These are phyloP conservation scores for Smutsia temminckii DNA, from an alignment of 2,797 vertebrate species.

Conservation along the genomic window DNA sequence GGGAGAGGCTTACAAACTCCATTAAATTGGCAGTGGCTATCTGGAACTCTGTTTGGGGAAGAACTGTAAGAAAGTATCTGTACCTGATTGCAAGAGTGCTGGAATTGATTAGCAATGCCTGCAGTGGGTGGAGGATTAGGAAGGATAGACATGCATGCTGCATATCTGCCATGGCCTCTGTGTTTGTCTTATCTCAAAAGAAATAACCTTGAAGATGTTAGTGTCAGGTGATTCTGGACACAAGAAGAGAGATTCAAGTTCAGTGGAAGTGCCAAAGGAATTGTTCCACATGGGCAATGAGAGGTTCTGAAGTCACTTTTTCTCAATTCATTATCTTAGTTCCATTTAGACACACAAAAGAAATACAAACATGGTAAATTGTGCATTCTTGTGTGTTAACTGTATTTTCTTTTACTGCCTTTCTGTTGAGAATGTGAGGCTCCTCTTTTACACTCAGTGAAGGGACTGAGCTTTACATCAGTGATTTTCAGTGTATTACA, in stretches of 20 bases:
- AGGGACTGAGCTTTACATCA: neutral
- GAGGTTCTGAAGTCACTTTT: neutral
- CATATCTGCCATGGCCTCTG: neutral
- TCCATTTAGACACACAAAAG: neutral
- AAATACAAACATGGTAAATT: accelerated
- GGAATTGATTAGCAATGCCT: constrained; percentile 66
- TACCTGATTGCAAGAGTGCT: neutral
- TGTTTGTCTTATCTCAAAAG: neutral
- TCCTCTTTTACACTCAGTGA: neutral
- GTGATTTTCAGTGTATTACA: neutral
- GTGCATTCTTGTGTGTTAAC: neutral
- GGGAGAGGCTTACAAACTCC: neutral
- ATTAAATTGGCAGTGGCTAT: neutral
- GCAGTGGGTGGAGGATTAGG: neutral
- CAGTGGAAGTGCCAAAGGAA: neutral
- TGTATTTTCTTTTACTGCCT: neutral
- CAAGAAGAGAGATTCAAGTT: neutral
- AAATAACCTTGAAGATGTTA: neutral
- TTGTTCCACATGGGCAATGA: neutral
- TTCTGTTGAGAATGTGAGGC: neutral
- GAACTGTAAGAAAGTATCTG: neutral
- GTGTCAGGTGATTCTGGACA: neutral
- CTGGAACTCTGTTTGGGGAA: neutral
- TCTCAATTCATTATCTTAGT: neutral
- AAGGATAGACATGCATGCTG: accelerated